Evolutionary conservation across 2,888 invertebrate species (phyloP), one percentile per base, ranked within the genome.

Genomic region (Ferrisia virgata): DNA sequence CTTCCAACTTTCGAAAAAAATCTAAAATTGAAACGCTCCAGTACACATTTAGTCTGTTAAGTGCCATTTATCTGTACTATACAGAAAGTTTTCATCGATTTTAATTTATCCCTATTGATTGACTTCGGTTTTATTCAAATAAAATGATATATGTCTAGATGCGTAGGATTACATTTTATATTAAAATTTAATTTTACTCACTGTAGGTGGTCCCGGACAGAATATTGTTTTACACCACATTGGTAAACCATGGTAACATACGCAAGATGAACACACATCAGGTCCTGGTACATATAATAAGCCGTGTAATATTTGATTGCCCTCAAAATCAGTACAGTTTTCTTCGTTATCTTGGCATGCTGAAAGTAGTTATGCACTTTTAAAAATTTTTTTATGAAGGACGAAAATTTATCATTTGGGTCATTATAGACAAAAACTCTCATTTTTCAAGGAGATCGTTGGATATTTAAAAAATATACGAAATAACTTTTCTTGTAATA

Each of bases 191-290:
- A 28, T 36, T 53, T 33, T 69, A 85, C 94, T 93, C 88, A 95
- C 95, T 89, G 94, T 94, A 86, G 95, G 95, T 85, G 95, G 95
- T 85, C 86, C 87, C 88, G 94, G 93, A 89, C 95, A 95, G 90
- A 94, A 95, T 88, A 95, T 95, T 82, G 95, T 94, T 89, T 94
- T 93, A 89, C 95, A 95, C 95, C 95, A 95, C 91, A 93, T 93
- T 80, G 95, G 95, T 88, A 94, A 92, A 36, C 94, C 93, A 89
- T 95, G 94, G 90, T 95, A 95, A 89, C 95, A 95, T 82, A 95
- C 95, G 88, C 95, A 95, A 86, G 94, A 91, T 85, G 94, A 94
- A 89, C 95, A 95, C 82, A 95, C 94, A 5, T 94, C 94, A 6
- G 95, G 95, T 81, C 95, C 95, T 13, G 95, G 95, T 86, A 95